Percentiles rank a stretch among this genome's conserved stretches.
phyloP scores from a whole-genome alignment of 1,140 invertebrate genomes.

The Paralvinella palmiformis region DNA sequence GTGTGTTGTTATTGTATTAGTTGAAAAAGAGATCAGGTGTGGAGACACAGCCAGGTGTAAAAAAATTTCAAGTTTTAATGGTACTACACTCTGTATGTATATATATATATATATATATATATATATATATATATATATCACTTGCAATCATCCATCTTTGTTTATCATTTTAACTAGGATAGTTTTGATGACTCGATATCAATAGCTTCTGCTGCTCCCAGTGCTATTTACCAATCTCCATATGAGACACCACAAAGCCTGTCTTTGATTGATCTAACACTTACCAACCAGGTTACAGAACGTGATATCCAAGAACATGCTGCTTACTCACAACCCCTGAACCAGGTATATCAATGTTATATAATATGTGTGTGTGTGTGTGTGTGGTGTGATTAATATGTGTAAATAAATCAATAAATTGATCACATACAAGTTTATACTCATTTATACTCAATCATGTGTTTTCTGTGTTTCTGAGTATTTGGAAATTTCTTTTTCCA shows the following conservation, averaged over 20 bases:
- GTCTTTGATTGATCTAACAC: slow-evolving; percentile 34
- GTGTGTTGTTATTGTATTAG: too few species aligned
- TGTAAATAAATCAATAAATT: not conserved
- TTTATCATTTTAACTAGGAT: too few species aligned
- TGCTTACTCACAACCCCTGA: not conserved
- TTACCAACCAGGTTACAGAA: slow-evolving; percentile 34
- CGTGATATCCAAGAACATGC: slow-evolving; percentile 28
- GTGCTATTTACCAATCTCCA: slow-evolving; percentile 40
- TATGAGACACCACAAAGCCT: slow-evolving; percentile 29
- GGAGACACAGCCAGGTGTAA: not conserved
- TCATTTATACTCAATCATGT: too few species aligned
- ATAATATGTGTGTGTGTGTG: not conserved
- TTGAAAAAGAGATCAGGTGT: too few species aligned
- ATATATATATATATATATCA: not conserved
- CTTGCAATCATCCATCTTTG: not conserved
- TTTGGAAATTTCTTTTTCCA: too few species aligned
- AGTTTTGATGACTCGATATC: too few species aligned
- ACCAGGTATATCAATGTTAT: not conserved
- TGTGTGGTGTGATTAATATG: not conserved
- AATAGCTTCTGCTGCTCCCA: slow-evolving; percentile 23
- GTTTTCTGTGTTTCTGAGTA: too few species aligned
- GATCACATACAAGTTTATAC: not conserved
- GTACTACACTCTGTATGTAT: not conserved
- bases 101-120: not conserved
- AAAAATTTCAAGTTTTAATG: not conserved